Conservation (phyloP, 2,797 vertebrate species). For the Sebastes minor region DNA sequence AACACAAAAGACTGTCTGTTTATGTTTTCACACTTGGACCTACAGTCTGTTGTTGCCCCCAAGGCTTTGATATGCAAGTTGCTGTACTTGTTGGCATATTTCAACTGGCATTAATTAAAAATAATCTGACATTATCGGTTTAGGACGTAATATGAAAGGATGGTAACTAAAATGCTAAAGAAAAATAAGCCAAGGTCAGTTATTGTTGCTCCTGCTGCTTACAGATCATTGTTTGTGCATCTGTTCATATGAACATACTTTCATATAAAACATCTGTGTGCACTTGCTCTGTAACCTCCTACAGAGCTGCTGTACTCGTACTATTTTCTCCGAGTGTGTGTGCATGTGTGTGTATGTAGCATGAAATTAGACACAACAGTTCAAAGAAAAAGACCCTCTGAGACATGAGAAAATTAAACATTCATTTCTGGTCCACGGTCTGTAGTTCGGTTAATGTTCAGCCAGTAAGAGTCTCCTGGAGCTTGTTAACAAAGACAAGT, state of each 20-base stretch:
- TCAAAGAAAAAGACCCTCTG: conserved; percentile 31
- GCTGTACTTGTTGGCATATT: conserved; percentile 24
- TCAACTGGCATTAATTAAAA: conserved; percentile 23
- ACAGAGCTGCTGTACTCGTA: neutral
- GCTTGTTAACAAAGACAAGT: conserved; percentile 61
- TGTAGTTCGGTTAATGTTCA: conserved; percentile 66
- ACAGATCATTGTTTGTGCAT: neutral
- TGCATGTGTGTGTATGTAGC: neutral
- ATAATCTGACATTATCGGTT: neutral
- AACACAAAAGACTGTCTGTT: conserved; percentile 56
- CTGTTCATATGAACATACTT: neutral
- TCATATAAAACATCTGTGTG: neutral
- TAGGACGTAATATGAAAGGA: neutral
- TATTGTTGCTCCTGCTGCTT: neutral
- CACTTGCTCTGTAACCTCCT: no score
- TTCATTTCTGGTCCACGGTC: conserved; percentile 59
- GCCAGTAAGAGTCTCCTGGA: conserved; percentile 51
- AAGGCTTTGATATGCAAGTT: conserved; percentile 29
- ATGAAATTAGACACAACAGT: conserved; percentile 47
- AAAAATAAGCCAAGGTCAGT: neutral
- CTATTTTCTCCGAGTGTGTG: neutral
- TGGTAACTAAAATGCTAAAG: neutral
- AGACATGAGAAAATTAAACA: conserved; percentile 61
- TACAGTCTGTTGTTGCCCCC: conserved; percentile 9
- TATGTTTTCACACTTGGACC: conserved; percentile 49